A percentile compares a stretch with the other conserved stretches of the same genome.
These are phyloP conservation scores for Meiosimyza platycephala DNA, from an alignment of 2,888 invertebrate genomes.

Conservation along the genomic window DNA sequence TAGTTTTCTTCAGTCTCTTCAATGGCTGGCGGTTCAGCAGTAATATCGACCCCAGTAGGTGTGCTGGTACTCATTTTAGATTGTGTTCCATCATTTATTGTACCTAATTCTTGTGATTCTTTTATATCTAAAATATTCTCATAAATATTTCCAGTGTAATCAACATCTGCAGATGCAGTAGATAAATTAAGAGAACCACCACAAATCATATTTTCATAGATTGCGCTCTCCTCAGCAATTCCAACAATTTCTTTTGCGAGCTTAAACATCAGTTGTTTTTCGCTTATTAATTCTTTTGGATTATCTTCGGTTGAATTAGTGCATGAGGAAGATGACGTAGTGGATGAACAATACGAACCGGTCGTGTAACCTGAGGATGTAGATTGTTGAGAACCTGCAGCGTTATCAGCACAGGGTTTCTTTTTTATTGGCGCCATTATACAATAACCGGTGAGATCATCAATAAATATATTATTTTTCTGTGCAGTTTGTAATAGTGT, in stretches of 20 bases:
- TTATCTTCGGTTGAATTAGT: constrained; percentile 46
- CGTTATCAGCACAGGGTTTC: constrained; percentile 21
- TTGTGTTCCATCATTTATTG: constrained; percentile 11
- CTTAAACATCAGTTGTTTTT: background rate
- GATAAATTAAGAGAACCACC: constrained; percentile 42
- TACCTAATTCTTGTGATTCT: constrained; percentile 58
- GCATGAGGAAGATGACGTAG: constrained; percentile 51
- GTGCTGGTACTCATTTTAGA: constrained; percentile 56
- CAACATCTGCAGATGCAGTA: constrained; percentile 32
- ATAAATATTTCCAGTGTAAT: constrained; percentile 58
- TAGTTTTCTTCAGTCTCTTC: constrained; percentile 51
- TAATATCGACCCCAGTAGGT: constrained; percentile 55
- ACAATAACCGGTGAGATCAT: constrained; percentile 65
- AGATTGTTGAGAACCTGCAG: constrained; percentile 35
- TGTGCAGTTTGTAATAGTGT: constrained; percentile 44
- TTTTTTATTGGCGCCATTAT: constrained; percentile 65
- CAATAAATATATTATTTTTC: constrained; percentile 57
- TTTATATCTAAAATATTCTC: constrained; percentile 61
- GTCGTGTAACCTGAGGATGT: constrained; percentile 60
- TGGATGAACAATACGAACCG: constrained; percentile 54
- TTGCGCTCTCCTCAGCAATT: constrained; percentile 51
- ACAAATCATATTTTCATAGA: constrained; percentile 62
- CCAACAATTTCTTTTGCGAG: background rate
- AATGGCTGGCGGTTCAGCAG: constrained; percentile 33
- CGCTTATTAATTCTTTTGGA: background rate